These are phyloP conservation scores for Dichetophora obliterata DNA, from an alignment of 2,888 invertebrate genomes.

Conservation along the genomic window DNA sequence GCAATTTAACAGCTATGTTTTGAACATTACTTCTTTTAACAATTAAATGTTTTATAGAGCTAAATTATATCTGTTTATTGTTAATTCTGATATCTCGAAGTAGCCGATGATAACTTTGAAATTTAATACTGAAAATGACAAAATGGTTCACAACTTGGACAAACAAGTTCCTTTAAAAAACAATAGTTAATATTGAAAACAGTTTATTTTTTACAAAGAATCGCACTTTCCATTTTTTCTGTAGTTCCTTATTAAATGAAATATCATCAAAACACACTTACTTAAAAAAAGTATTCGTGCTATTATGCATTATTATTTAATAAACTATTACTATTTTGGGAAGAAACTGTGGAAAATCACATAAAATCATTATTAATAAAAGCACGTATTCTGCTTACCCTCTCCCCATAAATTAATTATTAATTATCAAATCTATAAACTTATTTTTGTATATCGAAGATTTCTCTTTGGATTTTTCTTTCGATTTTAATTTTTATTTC, in stretches of 20 bases:
- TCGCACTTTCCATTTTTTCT: neutral
- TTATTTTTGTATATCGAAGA: neutral
- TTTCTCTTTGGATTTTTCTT: neutral
- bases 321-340: neutral
- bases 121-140: too few species aligned
- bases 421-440: neutral
- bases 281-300: neutral
- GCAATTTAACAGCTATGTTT: too few species aligned
- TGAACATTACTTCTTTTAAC: too few species aligned
- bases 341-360: conserved; percentile 15
- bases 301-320: neutral
- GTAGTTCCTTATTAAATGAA: neutral
- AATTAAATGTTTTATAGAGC: too few species aligned
- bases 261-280: neutral
- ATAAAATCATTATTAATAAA: neutral
- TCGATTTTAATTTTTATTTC: neutral
- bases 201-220: too few species aligned
- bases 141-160: too few species aligned
- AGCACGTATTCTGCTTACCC: neutral
- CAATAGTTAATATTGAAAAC: too few species aligned
- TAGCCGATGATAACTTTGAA: too few species aligned
- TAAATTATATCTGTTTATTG: too few species aligned
- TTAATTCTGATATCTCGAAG: too few species aligned
- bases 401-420: neutral
- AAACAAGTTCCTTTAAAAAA: too few species aligned